Base-by-base conservation (phyloP, 1,140 invertebrate genomes). In the Drosophila lacertosa region DNA sequence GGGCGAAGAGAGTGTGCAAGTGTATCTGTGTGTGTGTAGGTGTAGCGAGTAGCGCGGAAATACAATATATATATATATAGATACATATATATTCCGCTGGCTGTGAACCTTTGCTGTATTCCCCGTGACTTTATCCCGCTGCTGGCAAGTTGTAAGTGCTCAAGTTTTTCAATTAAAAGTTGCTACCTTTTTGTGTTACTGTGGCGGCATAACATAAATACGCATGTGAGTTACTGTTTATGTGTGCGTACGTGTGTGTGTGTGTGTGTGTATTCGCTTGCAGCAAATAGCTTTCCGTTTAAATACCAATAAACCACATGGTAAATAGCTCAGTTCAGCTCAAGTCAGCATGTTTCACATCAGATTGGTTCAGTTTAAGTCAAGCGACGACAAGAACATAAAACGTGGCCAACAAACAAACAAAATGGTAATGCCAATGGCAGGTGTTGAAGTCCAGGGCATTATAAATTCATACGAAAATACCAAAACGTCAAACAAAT, bases 131-230 rank as follows among this genome's bases (percentile, higher is more conserved):
- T 54, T 15, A 39, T 22, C 35, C 33, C 35, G 35, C 35, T 63
- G 81, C 62, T 74, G 51, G 81, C 81, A 86, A 88, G 74, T 86
- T 86, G 82, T 88, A 86, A 86, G 81, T 88, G 82, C 81, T 80
- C 81, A 86, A 86, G 82, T 86, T 86, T 86, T 86, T 86, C 82
- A 86, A 86, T 88, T 86, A 88, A 88, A 86, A 86, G 83, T 88
- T 86, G 82, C 83, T 78, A 88, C 82, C 77, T 88, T 88, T 86
- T 86, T 86, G 82, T 88, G 83, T 82, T 78, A 75, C 80, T 84
- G 80, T 59, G 66, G 75, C 75, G 58, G 75, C 70, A 79, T 75
- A 81, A 77, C 81, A 88, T 88, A 88, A 88, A 88, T 89, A 88
- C 78, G 70, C 83, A 88, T 77, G 70, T 82, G 77, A 67, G 74